These are phyloP conservation scores for Drosophila lutescens DNA, from an alignment of 2,888 invertebrate genomes.

Conservation along the genomic window DNA sequence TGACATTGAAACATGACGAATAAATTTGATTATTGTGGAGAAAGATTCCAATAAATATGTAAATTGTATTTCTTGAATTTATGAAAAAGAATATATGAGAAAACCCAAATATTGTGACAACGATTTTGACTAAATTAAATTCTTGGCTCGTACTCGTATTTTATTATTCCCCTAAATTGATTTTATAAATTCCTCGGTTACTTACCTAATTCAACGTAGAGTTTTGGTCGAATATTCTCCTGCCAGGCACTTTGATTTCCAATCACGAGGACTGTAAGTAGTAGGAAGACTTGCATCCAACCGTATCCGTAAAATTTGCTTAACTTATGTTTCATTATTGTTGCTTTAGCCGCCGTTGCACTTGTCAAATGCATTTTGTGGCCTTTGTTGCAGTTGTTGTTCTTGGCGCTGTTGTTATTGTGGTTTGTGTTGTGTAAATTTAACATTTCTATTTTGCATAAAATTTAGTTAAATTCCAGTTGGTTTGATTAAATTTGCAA, in stretches of 20 bases:
- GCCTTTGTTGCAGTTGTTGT: constrained; percentile 33
- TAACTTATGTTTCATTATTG: constrained; percentile 59
- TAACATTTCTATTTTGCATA: constrained; percentile 71
- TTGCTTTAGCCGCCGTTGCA: constrained; percentile 44
- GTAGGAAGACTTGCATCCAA: constrained; percentile 82
- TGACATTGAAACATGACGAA: constrained; percentile 1
- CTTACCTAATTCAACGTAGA: constrained; percentile 96
- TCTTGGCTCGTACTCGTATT: too few species aligned
- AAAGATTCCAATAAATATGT: constrained; percentile 9
- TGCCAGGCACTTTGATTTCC: constrained; percentile 90
- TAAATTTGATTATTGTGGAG: constrained; percentile 20
- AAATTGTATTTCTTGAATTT: constrained; percentile 1
- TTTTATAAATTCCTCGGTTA: constrained; percentile 58
- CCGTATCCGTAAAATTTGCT: constrained; percentile 42
- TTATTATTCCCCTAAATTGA: too few species aligned
- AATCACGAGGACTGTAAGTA: constrained; percentile 84
- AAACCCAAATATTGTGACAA: not conserved
- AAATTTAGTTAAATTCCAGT: constrained; percentile 52
- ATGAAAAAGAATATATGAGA: not conserved
- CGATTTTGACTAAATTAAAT: not conserved
- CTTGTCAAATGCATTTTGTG: constrained; percentile 48
- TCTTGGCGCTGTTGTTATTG: constrained; percentile 31
- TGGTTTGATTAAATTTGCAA: constrained; percentile 39
- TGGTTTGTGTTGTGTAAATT: constrained; percentile 53
- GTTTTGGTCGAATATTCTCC: constrained; percentile 96